Evolutionary conservation across 2,113 vertebrate species (phyloP).

Genomic region (Stercorarius parasiticus): DNA sequence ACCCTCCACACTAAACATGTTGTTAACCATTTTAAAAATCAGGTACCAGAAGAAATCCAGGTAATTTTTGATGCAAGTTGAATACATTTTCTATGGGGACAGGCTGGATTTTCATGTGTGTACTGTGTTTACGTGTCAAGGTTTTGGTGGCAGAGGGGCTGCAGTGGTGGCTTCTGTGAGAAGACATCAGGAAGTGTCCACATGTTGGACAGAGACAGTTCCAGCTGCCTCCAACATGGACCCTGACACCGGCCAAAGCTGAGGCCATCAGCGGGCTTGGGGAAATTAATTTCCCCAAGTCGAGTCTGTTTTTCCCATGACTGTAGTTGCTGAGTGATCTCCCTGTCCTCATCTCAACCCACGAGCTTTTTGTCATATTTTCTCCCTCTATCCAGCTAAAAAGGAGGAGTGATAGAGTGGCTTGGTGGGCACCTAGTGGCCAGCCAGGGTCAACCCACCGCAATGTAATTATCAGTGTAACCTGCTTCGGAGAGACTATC

Average conservation of each 20-base stretch:
- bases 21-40: conserved; percentile 32
- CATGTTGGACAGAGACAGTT: neutral
- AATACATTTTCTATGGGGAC: neutral
- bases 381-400: neutral
- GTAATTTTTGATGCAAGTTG: conserved; percentile 37
- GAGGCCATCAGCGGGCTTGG: neutral
- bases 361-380: accelerated
- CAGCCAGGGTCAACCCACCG: neutral
- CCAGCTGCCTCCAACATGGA: neutral
- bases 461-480: conserved; percentile 27
- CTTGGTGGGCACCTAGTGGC: neutral
- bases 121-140: neutral
- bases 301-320: neutral
- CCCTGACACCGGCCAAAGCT: neutral
- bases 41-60: neutral
- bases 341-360: neutral
- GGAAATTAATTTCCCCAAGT: neutral
- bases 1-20: neutral
- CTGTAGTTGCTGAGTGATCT: neutral
- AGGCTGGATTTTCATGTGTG: conserved; percentile 7
- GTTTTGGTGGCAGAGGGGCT: neutral
- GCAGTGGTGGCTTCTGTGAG: neutral
- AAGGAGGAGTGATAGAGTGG: neutral
- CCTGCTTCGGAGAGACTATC: conserved; percentile 14
- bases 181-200: neutral